Base-by-base conservation (phyloP, 2,113 vertebrate genomes). In the Lycocorax pyrrhopterus region DNA sequence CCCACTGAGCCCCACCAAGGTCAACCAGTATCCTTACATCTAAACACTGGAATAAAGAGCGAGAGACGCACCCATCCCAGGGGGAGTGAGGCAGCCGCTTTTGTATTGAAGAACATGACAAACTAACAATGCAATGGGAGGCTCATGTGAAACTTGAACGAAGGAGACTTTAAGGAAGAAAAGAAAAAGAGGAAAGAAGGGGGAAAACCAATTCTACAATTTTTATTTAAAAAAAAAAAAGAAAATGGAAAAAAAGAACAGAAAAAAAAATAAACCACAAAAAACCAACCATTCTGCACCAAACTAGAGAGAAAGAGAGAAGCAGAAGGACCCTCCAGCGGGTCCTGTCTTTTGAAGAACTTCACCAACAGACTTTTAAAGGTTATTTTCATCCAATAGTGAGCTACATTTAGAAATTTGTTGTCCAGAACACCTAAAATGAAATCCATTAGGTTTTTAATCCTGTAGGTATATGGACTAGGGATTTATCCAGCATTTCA, bases 1-100 rank as follows among this genome's bases (percentile, higher is more conserved):
- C 97, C 99, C 99, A 39, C 98, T 99, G 98, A 99, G 99, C 98
- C 99, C 99, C 92, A 98, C 99, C 96, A 99, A 99, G 99, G 99
- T 99, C 97, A 99, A 99, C 98, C 99, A 99, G 98, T 99, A 99
- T 98, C 99, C 99, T 96, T 99, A 99, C 98, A 99, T 99, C 97
- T 99, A 98, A 97, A 97, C 98, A 98, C 98, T 99, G 98, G 98
- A 98, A 97, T 82, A 86, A 91, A 90, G 92, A 95, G 71, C 13
- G 7, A 74, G 91, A 82, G 74, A 92, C 35, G 69, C 49, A 53
- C 85, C 84, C 84, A 7, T 46, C 82, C 72, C 12, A 6, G 46
- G 44, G 86, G 94, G 86, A 95, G 90, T 44, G 87, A 96, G 90
- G 85, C 64, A 44, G 97, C 96, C 60, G 63, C 95, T 96, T 97